Percentiles rank a stretch among this genome's conserved stretches.
Evolutionary conservation across 2,113 vertebrate species (phyloP).

Genomic region (Psophia crepitans): DNA sequence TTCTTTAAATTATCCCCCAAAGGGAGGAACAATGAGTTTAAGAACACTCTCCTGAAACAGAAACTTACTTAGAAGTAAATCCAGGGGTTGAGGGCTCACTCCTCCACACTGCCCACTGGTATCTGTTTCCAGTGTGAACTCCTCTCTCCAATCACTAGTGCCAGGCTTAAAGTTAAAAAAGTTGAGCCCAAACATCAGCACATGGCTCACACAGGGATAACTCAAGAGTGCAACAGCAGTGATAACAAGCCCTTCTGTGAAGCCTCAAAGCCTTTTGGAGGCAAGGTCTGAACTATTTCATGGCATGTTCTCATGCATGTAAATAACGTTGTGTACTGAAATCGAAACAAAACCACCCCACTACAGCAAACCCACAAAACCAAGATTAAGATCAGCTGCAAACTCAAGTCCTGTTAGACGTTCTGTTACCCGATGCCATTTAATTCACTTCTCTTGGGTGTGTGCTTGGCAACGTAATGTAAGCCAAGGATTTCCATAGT

Average conservation of each 20-base stretch:
- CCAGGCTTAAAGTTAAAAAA: not conserved
- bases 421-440: not conserved
- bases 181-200: not conserved
- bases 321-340: not conserved
- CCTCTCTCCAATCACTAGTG: not conserved
- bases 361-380: not conserved
- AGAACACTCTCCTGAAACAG: not conserved
- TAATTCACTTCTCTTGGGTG: not conserved
- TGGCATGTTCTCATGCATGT: not conserved
- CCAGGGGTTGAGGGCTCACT: not conserved
- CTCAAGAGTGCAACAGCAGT: not conserved
- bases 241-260: not conserved
- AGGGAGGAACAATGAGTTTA: not conserved
- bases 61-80: not conserved
- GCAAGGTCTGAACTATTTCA: not conserved
- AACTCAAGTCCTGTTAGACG: not conserved
- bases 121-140: accelerated
- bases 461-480: not conserved
- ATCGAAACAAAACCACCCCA: not conserved
- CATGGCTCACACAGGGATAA: not conserved
- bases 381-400: not conserved
- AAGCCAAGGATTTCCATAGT: not conserved
- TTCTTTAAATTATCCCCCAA: not conserved
- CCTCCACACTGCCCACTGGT: not conserved
- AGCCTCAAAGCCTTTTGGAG: not conserved